Conservation (phyloP, 2,113 vertebrate genomes). For the Prionailurus viverrinus region DNA sequence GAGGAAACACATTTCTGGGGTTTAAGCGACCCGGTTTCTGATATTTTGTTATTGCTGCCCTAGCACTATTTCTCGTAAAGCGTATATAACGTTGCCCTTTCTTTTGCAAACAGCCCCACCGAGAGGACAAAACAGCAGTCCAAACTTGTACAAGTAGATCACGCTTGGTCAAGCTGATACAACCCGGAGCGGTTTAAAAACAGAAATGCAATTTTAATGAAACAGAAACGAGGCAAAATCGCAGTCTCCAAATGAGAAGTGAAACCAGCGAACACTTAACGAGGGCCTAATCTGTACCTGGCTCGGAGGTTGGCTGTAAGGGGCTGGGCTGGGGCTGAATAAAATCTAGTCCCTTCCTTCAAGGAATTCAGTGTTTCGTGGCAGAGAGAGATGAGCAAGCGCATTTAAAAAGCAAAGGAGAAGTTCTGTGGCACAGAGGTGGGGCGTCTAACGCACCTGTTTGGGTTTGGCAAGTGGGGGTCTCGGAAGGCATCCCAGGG, state of each 20-base stretch:
- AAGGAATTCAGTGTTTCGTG: background rate
- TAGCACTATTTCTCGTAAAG: background rate
- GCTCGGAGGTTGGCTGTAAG: background rate
- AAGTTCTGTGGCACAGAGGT: background rate
- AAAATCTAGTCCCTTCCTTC: background rate
- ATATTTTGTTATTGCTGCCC: background rate
- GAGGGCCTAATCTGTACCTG: background rate
- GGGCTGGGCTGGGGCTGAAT: background rate
- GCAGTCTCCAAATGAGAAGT: background rate
- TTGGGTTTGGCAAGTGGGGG: background rate
- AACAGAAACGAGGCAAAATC: background rate
- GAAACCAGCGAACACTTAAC: background rate
- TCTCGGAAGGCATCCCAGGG: background rate
- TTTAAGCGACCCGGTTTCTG: background rate
- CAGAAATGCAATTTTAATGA: background rate
- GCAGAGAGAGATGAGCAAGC: background rate
- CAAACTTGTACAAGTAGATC: background rate
- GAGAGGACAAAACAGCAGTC: conserved; percentile 24
- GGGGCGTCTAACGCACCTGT: background rate
- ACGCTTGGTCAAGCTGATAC: background rate
- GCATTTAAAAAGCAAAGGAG: background rate
- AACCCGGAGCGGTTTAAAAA: background rate
- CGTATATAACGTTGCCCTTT: background rate
- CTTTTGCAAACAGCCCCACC: conserved; percentile 14
- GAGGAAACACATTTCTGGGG: background rate